Percentiles rank a stretch among this genome's conserved stretches.
phyloP scores from a whole-genome alignment of 2,888 invertebrate genomes.

The Chloroclystis v-ata region DNA sequence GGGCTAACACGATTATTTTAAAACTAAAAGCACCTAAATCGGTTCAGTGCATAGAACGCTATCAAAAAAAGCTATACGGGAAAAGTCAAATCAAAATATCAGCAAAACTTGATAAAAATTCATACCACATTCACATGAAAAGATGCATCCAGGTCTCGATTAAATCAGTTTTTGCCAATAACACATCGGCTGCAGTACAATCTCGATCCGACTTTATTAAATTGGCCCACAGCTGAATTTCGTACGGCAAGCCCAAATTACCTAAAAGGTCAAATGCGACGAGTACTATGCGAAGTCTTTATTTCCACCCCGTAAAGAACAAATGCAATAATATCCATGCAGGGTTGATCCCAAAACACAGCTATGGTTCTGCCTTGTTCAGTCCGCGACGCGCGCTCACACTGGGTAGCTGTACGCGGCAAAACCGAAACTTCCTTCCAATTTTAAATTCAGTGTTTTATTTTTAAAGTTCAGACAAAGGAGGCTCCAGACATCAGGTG shows the following conservation, averaged over 20 bases:
- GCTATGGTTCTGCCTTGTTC: conserved; percentile 33
- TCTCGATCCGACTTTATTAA: conserved; percentile 13
- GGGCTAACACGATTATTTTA: no score
- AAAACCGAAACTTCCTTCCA: conserved; percentile 35
- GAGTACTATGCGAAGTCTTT: conserved; percentile 46
- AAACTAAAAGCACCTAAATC: no score
- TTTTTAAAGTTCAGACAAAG: conserved; percentile 34
- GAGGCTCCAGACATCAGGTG: conserved; percentile 34
- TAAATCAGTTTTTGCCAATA: conserved; percentile 14
- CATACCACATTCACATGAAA: neutral
- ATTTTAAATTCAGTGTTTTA: conserved; percentile 40
- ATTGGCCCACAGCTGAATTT: conserved; percentile 14
- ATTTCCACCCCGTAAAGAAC: conserved; percentile 33
- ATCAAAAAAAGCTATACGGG: no score
- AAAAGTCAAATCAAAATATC: no score
- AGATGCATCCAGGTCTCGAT: conserved; percentile 5
- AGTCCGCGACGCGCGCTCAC: conserved; percentile 45
- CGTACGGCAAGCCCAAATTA: conserved; percentile 38
- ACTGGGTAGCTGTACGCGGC: conserved; percentile 33
- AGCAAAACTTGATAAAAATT: neutral
- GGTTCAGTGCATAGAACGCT: no score
- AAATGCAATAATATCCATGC: conserved; percentile 42
- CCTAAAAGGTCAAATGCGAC: conserved; percentile 51
- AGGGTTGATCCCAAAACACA: conserved; percentile 41
- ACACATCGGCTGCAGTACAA: neutral